Evolutionary conservation across 1,140 invertebrate genomes (phyloP).

Genomic region (Drosophila asahinai): DNA sequence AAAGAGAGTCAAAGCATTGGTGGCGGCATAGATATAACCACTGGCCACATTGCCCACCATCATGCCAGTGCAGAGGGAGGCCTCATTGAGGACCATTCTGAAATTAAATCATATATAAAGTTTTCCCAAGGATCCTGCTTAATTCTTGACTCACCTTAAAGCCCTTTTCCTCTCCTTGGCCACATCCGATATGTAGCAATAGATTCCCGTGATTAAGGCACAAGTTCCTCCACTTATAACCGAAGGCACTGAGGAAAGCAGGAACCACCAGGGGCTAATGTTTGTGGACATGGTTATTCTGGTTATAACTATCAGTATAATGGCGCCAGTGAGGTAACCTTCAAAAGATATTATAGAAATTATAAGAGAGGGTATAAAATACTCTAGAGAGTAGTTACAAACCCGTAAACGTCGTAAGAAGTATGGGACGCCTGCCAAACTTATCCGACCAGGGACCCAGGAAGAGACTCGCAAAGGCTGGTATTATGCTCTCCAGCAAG

Average conservation of each 20-base stretch:
- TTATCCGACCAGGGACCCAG: slow-evolving; percentile 91
- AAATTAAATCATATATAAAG: slow-evolving; percentile 13
- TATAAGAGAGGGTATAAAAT: too few species aligned
- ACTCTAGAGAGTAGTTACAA: neutral
- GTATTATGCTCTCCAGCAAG: slow-evolving; percentile 88
- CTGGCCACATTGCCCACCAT: slow-evolving; percentile 87
- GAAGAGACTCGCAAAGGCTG: slow-evolving; percentile 88
- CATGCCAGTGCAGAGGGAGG: slow-evolving; percentile 86
- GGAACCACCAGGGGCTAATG: slow-evolving; percentile 87
- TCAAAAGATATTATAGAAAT: neutral
- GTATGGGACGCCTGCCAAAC: slow-evolving; percentile 89
- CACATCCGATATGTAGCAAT: slow-evolving; percentile 89
- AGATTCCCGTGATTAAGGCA: slow-evolving; percentile 87
- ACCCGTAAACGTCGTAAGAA: slow-evolving; percentile 87
- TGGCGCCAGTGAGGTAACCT: slow-evolving; percentile 68
- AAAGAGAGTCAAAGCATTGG: slow-evolving; percentile 57
- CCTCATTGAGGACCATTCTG: slow-evolving; percentile 88
- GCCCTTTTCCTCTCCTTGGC: slow-evolving; percentile 86
- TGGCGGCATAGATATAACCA: slow-evolving; percentile 73
- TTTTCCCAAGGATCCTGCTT: too few species aligned
- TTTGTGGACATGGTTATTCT: slow-evolving; percentile 58
- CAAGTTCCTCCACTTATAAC: slow-evolving; percentile 88
- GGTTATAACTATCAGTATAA: slow-evolving; percentile 61
- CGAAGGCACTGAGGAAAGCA: slow-evolving; percentile 87
- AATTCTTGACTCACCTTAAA: slow-evolving; percentile 62